Base-by-base conservation (phyloP, 2,797 vertebrate species). In the Argyrosomus regius region DNA sequence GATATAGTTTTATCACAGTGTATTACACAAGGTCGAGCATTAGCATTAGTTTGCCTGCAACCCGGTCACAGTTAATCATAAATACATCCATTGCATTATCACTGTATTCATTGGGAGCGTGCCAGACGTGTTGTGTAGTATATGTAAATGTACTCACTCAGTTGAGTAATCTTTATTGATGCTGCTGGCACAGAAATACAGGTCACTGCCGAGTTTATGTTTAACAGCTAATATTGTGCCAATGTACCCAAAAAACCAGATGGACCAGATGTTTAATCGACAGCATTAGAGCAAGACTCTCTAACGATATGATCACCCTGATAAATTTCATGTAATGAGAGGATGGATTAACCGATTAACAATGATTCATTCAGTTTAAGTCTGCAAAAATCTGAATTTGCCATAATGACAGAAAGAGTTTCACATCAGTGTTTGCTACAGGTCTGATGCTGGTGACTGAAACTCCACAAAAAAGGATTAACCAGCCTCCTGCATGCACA, bases 141-240 rank as follows among this genome's bases (percentile, higher is more conserved):
- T 43, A 58, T 16, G 63, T 52, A n/a, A 78, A 73, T 59, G 70
- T 60, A 68, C 50, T 58, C 52, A 35, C 3, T 61, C 26, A 64
- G 2, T 45, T 77, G 46, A 52, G 65, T 35, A 75, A 81, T 62
- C 10, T 53, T 49, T 54, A 56, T 70, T 76, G 57, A 68, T 39
- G 26, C 24, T 62, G 48, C 50, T 81, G 71, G 59, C 22, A 75
- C 59, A 78, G 45, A 72, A 48, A 59, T 50, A 48, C 16, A 31
- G 9, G 61, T 9, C 54, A 20, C 20, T 28, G 66, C 17, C 28
- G 69, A 69, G 68, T 78, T 85, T 68, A 75, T 88, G 41, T 86
- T 82, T 83, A 72, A 89, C 82, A 74, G 69, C 31, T 76, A 52
- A 57, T 58, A 56, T 0, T 0, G 16, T 66, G 56, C 28, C 49